Evolutionary conservation across 1,140 invertebrate genomes (phyloP), one percentile per base, ranked within the genome.

Genomic region (Caenorhabditis latens): DNA sequence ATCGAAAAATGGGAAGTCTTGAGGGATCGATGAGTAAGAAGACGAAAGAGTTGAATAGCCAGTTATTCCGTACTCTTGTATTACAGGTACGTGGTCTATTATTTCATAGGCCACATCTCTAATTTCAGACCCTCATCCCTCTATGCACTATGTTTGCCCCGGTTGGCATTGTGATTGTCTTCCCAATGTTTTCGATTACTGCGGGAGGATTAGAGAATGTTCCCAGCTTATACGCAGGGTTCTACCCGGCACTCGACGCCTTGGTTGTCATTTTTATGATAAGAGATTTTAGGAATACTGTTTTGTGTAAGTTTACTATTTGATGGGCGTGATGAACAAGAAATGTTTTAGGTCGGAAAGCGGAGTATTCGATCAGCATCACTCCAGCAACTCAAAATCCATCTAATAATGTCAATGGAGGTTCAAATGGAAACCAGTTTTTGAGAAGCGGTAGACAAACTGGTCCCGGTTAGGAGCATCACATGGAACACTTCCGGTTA

Each of bases 141-240:
- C 14, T 58, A n/a, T 58, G 55, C 55, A 58, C 55, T 7, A 58
- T 58, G 55, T 58, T 58, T n/a, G 55, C 55, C n/a, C 55, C 55
- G 0, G 4, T 58, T 14, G 55, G 55, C 14, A 58, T 14, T 19
- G 6, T 58, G 6, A 14, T 58, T 0, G n/a, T 58, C 55, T 4
- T 58, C 6, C 55, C 55, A n/a, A 58, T 58, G 55, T 58, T 71
- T 46, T 71, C 65, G 5, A 46, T 71, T 46, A 8, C 5, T 3
- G 24, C 46, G 5, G 7, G 40, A 9, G 11, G 2, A 43, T 5
- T 71, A 6, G 40, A 40, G 14, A 71, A 71, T 71, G 7, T n/a
- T 32, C 40, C 65, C 16, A 71, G 65, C 19, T 71, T 71, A 6
- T 71, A 71, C 19, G 65, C 40, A 16, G n/a, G 40, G 4, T 46